A percentile compares a stretch with the other conserved stretches of the same genome.
These are phyloP conservation scores for Pantherophis guttatus DNA, from an alignment of 2,113 vertebrate genomes.

Conservation along the genomic window DNA sequence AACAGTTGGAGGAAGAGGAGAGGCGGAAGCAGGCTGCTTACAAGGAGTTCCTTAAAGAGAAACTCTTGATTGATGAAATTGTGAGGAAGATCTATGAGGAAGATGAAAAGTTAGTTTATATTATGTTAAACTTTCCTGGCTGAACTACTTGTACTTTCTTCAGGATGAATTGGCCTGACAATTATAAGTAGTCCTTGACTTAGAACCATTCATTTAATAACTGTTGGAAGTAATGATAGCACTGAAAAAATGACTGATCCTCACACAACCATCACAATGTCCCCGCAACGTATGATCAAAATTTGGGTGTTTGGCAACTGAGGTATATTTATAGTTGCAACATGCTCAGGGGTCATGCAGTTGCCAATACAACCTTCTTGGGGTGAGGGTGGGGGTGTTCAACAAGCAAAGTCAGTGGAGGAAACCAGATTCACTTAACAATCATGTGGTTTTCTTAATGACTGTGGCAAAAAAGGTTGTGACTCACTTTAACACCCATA, in stretches of 20 bases:
- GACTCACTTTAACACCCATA: neutral
- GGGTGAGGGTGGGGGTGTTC: neutral
- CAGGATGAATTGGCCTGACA: neutral
- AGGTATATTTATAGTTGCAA: neutral
- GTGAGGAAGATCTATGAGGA: conserved; percentile 90
- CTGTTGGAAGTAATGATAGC: neutral
- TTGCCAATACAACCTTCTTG: no score
- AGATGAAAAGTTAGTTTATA: conserved; percentile 79
- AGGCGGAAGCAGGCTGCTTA: conserved; percentile 80
- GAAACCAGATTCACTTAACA: neutral
- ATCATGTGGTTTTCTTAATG: neutral
- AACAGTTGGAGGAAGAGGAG: conserved; percentile 85
- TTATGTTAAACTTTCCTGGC: neutral
- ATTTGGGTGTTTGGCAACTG: neutral
- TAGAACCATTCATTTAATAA: neutral
- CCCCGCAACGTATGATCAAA: neutral
- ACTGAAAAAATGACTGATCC: neutral
- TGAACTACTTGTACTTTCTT: neutral
- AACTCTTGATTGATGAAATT: conserved; percentile 89
- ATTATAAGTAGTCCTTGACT: neutral
- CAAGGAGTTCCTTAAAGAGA: conserved; percentile 88
- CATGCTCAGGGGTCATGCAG: no score
- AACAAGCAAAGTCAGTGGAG: neutral
- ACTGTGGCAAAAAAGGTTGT: neutral
- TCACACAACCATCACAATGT: neutral